Base-by-base conservation (phyloP, 2,797 vertebrate genomes). In the Mus spretus region DNA sequence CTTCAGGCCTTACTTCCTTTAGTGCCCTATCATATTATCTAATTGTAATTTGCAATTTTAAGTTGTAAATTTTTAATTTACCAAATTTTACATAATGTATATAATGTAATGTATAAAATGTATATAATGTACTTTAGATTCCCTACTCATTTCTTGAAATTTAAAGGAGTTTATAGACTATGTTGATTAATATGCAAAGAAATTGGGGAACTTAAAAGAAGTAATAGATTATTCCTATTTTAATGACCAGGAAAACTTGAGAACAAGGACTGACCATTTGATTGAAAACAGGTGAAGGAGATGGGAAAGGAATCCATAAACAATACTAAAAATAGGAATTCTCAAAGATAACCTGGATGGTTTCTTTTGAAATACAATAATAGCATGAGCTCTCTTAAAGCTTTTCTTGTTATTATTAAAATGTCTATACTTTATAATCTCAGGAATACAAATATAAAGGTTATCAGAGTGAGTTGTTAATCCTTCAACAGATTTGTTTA, bases 401-500 rank as follows among this genome's bases (percentile, higher is more conserved):
- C 13, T 82, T 19, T 9, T 61, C 26, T 96, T 95, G 85, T 84
- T 94, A 31, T 20, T 85, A 17, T 79, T 78, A 70, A 96, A 92
- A 75, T 84, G 63, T 89, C 78, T 95, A 44, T 59, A 37, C 59
- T 85, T 84, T 5, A 63, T 90, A 67, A 94, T 89, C 85, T 95
- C 55, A 55, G 34, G 67, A 84, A 74, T 83, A 94, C n/a, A 44
- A 91, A 78, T 22, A 3, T 83, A 83, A 87, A 28, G 89, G 67
- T 70, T 92, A 67, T 94, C 91, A 81, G 89, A 31, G 17, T 78
- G 67, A 40, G 37, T 55, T 91, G 37, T 94, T 77, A 79, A 50
- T 94, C 74, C 91, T 77, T 37, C 34, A 80, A 34, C 20, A 94
- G 84, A 95, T 94, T 82, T 17, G 84, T 93, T 94, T 80, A 90